Evolutionary conservation across 2,797 vertebrate species (phyloP), one percentile per base, ranked within the genome.

Genomic region (Sebastiscus albofasciatus): DNA sequence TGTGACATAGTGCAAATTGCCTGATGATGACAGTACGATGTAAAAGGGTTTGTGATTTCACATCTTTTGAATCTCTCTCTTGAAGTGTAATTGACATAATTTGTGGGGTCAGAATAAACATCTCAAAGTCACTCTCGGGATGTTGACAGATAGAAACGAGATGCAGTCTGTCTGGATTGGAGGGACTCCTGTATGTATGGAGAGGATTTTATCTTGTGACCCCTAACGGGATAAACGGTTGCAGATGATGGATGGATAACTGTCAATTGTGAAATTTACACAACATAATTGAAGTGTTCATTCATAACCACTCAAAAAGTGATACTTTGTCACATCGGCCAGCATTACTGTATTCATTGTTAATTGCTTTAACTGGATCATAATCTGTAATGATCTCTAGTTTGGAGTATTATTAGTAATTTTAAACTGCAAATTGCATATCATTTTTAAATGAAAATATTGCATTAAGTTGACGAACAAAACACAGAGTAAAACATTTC

Each of bases 1-100:
- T 55, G 29, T 70, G 29, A 71, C 66, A 81, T 72, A 58, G 42
- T 82, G 64, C 42, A 46, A 76, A 80, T 66, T 55, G 31, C n/a
- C 39, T 33, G 34, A 33, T 55, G 75, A 77, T 79, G 79, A 75
- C 70, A 69, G 72, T 46, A 70, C 8, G 13, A 52, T 36, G 62
- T 36, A 26, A 77, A 71, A 75, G 24, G 54, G 20, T 24, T 33
- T 54, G 11, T 14, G 6, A 22, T 34, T 67, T 61, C 60, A 39
- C 22, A 75, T 65, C 26, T 67, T 55, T 73, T 71, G 5, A 72
- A 69, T 75, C 42, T 46, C 16, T 46, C 42, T 46, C 42, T 55
- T 3, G 68, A 27, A 39, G 46, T 55, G n/a, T 72, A 49, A 67
- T 76, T 64, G 9, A 26, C 49, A 67, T 76, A 36, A 49, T 80